These are phyloP conservation scores for Sitodiplosis mosellana DNA, from an alignment of 1,140 invertebrate genomes.

Conservation along the genomic window DNA sequence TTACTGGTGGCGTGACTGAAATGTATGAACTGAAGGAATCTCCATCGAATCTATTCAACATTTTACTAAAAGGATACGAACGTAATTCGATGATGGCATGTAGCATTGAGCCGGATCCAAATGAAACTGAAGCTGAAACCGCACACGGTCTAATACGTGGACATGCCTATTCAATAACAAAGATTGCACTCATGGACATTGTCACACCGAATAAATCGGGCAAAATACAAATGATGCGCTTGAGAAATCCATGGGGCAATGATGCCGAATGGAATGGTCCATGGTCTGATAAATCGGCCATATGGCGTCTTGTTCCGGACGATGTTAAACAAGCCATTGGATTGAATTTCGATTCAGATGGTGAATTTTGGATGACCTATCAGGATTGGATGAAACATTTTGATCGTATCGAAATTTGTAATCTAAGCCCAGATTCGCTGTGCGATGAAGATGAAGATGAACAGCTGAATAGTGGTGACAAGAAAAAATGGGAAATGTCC, in stretches of 20 bases:
- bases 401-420: conserved; percentile 77
- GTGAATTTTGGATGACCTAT: conserved; percentile 97
- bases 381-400: conserved; percentile 64
- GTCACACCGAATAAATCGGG: conserved; percentile 58
- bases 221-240: conserved; percentile 74
- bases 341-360: conserved; percentile 83
- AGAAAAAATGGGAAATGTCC: conserved; percentile 84
- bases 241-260: conserved; percentile 96
- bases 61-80: conserved; percentile 82
- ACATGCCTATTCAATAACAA: conserved; percentile 91
- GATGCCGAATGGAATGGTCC: conserved; percentile 95
- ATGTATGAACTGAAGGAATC: conserved; percentile 78
- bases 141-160: conserved; percentile 81
- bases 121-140: conserved; percentile 73
- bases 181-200: conserved; percentile 77
- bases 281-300: conserved; percentile 60
- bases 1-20: conserved; percentile 93
- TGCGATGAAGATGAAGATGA: conserved; percentile 53
- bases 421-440: conserved; percentile 85
- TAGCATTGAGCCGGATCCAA: conserved; percentile 86
- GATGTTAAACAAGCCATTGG: conserved; percentile 78
- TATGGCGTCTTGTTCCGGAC: conserved; percentile 86
- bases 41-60: conserved; percentile 77
- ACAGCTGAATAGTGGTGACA: conserved; percentile 40
- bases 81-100: conserved; percentile 92